Evolutionary conservation across 2,113 vertebrate genomes (phyloP).

Genomic region (Garra rufa): DNA sequence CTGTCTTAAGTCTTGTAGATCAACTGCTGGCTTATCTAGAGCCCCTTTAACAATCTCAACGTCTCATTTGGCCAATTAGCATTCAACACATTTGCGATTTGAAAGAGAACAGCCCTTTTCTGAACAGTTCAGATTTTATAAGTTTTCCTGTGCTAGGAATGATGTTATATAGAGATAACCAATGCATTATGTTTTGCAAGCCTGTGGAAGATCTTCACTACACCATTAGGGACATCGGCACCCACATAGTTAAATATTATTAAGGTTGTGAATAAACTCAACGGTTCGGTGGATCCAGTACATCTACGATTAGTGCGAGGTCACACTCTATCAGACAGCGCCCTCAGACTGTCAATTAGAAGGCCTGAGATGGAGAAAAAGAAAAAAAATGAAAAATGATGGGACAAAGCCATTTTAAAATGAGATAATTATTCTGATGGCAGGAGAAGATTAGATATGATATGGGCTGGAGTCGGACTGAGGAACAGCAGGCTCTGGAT

Average conservation of each 20-base stretch:
- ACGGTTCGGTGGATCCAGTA: background rate
- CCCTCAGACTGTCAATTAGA: constrained; percentile 40
- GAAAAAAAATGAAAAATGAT: constrained; percentile 1
- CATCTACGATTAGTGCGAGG: background rate
- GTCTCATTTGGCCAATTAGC: background rate
- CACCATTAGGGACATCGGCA: background rate
- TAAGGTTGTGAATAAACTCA: constrained; percentile 16
- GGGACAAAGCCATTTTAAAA: constrained; percentile 25
- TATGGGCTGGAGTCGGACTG: background rate
- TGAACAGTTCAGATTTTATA: background rate
- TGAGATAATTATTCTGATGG: constrained; percentile 26
- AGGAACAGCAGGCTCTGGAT: background rate
- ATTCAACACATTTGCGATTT: background rate
- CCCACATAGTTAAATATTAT: constrained; percentile 15
- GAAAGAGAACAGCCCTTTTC: background rate
- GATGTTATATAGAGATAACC: background rate
- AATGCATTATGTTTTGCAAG: background rate
- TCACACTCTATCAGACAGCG: constrained; percentile 7
- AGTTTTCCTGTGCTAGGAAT: background rate
- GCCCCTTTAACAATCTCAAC: background rate
- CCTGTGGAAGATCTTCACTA: background rate
- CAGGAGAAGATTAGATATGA: constrained; percentile 26
- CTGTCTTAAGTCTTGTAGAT: constrained; percentile 27
- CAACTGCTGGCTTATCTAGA: background rate
- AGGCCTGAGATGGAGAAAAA: background rate